Conservation (phyloP, 1,140 invertebrate genomes). For the Apis florea region DNA sequence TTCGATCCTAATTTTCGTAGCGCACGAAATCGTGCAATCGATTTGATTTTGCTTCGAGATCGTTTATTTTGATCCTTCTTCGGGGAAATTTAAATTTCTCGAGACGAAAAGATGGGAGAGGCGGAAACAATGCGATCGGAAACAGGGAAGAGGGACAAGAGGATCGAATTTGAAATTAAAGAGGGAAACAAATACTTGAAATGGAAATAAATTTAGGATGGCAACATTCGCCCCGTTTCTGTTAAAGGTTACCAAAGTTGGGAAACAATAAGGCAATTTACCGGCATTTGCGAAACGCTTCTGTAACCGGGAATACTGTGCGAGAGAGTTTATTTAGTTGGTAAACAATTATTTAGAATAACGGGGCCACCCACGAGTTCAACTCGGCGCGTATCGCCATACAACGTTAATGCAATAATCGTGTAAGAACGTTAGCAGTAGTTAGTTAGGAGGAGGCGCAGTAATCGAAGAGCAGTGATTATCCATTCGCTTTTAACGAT, state of each 20-base stretch:
- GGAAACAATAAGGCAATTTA: conserved; percentile 54
- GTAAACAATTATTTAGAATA: conserved; percentile 52
- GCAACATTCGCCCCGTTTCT: background rate
- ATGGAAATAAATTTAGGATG: conserved; percentile 25
- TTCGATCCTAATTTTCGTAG: no score
- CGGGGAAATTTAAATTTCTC: no score
- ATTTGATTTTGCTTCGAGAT: no score
- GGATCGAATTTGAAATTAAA: no score
- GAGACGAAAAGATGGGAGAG: no score
- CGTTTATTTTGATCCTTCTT: no score
- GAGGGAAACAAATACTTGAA: background rate
- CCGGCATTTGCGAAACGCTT: conserved; percentile 53
- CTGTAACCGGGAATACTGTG: conserved; percentile 37
- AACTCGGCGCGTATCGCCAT: conserved; percentile 19
- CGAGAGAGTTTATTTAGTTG: conserved; percentile 50
- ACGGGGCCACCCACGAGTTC: conserved; percentile 50
- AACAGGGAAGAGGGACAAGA: no score
- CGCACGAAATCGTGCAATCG: no score
- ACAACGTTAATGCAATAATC: conserved; percentile 47
- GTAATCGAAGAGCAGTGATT: conserved; percentile 1
- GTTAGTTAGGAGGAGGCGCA: conserved; percentile 28
- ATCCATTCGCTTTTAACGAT: conserved; percentile 26
- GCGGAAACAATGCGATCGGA: no score
- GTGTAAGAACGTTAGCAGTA: conserved; percentile 7
- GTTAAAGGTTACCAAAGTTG: conserved; percentile 49